phyloP scores from a whole-genome alignment of 2,113 vertebrate genomes.

The Delphinus delphis region DNA sequence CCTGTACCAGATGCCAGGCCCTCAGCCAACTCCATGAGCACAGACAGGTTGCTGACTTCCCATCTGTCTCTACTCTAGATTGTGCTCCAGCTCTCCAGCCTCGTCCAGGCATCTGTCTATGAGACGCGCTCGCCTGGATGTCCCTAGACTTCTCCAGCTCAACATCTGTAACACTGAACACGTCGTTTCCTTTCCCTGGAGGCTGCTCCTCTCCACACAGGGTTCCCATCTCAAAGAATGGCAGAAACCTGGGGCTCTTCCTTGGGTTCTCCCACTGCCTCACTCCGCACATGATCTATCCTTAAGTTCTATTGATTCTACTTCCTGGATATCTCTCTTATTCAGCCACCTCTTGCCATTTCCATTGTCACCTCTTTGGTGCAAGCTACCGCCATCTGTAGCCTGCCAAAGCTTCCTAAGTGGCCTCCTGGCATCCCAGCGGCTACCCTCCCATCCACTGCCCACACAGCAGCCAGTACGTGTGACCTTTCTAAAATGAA shows the following conservation, averaged over 20 bases:
- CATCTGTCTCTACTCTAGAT: not conserved
- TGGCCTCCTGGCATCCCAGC: not conserved
- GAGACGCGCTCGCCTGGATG: not conserved
- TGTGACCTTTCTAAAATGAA: not conserved
- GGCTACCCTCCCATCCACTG: not conserved
- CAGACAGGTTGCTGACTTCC: not conserved
- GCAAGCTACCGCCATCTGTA: not conserved
- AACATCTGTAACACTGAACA: not conserved
- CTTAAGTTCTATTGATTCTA: not conserved
- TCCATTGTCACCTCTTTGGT: not conserved
- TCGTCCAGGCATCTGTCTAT: not conserved
- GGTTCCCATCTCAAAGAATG: not conserved
- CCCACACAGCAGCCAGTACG: not conserved
- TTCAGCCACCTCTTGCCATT: not conserved
- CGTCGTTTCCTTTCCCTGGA: not conserved
- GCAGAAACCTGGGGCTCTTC: not conserved
- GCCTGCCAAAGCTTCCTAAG: not conserved
- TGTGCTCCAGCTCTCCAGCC: not conserved
- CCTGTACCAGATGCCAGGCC: not conserved
- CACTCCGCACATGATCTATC: not conserved
- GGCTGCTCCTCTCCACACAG: not conserved
- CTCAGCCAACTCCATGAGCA: not conserved
- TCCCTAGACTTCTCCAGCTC: not conserved
- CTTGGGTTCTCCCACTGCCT: not conserved
- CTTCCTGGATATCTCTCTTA: not conserved